Evolutionary conservation across 2,888 invertebrate genomes (phyloP).

Genomic region (Lochmaea capreae): DNA sequence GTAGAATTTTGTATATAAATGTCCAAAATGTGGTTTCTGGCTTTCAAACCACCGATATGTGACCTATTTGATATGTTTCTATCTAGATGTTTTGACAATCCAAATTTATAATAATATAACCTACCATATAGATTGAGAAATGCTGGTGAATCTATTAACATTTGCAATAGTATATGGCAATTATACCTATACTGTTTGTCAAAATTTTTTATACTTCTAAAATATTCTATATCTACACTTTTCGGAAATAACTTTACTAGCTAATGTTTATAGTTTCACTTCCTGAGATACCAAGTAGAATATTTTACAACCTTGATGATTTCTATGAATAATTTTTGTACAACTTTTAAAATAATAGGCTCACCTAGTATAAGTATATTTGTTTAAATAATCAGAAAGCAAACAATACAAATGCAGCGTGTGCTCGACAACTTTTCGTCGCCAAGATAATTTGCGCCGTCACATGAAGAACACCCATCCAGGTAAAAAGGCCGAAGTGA

Average conservation of each 20-base stretch:
- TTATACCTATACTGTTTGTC: not conserved
- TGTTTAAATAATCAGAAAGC: constrained; percentile 66
- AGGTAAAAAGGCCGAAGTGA: constrained; percentile 60
- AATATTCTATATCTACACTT: not conserved
- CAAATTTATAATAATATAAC: too few species aligned
- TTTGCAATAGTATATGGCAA: not conserved
- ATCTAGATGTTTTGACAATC: too few species aligned
- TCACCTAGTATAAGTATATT: constrained; percentile 11
- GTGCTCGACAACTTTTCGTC: constrained; percentile 77
- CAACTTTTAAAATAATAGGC: not conserved
- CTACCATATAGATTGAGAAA: not conserved
- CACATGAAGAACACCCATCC: constrained; percentile 83
- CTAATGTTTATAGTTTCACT: too few species aligned
- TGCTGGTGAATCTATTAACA: not conserved
- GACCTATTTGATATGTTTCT: not conserved
- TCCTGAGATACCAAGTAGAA: too few species aligned
- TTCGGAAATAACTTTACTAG: too few species aligned
- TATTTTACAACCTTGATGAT: not conserved
- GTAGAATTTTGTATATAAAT: too few species aligned
- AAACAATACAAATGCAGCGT: constrained; percentile 78
- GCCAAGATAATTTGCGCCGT: constrained; percentile 83
- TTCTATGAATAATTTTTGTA: not conserved
- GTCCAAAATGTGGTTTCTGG: too few species aligned
- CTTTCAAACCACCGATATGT: too few species aligned
- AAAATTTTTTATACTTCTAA: not conserved